These are phyloP conservation scores for Gryllus bimaculatus DNA, from an alignment of 1,140 invertebrate species.

Conservation along the genomic window DNA sequence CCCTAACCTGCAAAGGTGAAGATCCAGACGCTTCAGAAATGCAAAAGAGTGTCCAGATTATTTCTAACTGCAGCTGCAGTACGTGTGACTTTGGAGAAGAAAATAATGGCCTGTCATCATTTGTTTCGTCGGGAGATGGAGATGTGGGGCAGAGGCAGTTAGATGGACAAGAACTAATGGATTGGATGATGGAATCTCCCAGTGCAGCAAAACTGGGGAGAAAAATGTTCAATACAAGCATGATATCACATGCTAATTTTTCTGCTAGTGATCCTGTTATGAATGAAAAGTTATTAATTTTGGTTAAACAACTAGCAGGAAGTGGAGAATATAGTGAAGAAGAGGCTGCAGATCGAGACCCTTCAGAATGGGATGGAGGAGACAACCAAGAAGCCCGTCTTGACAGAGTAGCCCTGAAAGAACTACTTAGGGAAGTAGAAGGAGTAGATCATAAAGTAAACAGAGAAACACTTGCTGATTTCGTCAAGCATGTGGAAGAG, in stretches of 20 bases:
- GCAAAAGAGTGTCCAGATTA: conserved; percentile 52
- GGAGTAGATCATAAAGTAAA: conserved; percentile 17
- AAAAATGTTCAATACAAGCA: not conserved
- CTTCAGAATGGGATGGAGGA: conserved; percentile 3
- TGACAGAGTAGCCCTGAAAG: conserved; percentile 20
- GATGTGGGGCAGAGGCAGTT: not conserved
- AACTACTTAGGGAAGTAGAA: conserved; percentile 18
- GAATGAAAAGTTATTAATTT: not conserved
- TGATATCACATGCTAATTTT: not conserved
- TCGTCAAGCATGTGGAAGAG: conserved; percentile 6
- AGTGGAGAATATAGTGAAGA: not conserved
- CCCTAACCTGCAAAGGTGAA: conserved; percentile 44
- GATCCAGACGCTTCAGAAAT: conserved; percentile 38
- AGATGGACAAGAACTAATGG: conserved; percentile 12
- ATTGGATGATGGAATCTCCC: conserved; percentile 14
- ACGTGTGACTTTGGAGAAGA: conserved; percentile 35
- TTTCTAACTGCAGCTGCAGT: conserved; percentile 51
- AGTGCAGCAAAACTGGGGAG: not conserved
- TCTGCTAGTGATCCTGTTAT: conserved; percentile 1
- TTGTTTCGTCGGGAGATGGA: conserved; percentile 4
- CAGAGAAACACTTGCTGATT: not conserved
- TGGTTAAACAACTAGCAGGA: not conserved
- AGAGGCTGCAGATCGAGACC: not conserved
- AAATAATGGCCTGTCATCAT: not conserved
- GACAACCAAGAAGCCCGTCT: conserved; percentile 22